Evolutionary conservation across 1,140 invertebrate species (phyloP), one percentile per base, ranked within the genome.

Genomic region (Sminthurinus signatus): DNA sequence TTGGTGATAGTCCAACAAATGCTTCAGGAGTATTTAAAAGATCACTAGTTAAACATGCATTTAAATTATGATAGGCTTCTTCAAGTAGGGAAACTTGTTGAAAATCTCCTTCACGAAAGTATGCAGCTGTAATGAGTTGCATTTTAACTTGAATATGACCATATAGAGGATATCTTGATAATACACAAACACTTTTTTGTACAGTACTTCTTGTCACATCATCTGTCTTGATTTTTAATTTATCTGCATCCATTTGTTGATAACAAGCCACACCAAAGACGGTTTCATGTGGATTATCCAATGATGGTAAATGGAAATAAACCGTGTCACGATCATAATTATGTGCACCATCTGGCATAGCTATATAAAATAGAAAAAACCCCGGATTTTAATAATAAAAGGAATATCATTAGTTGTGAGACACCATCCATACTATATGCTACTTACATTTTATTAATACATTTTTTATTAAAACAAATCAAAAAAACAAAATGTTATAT

Each of bases 251-350:
- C 73, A 99, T 98, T 81, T 99, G 96, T 67, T 93, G 82, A 77
- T 96, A 99, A 80, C 96, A 99, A 21, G 96, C 97, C 63, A 99
- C 88, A 10, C 94, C 94, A 82, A 88, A 99, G 12, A 98, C 85
- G 43, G 94, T 96, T 71, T 86, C 82, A 59, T 85, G 84, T 23
- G 88, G 85, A 74, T 93, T 84, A 19, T 82, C 86, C 25, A 93
- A 78, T 73, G 91, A 91, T 31, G 95, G 95, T 60, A 99, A 79
- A 78, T 96, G 91, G 78, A 99, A 99, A 79, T 89, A 98, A 58
- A 97, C 90, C 0, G 93, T 95, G 75, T 99, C 96, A 76, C 94
- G 87, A 62, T 89, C 83, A 78, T 87, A 97, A 80, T 99, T 98
- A 75, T 99, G 96, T 27, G 95, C 95, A 52, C 96, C 96, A 84